A percentile compares a stretch with the other conserved stretches of the same genome.
Evolutionary conservation across 2,113 vertebrate species (phyloP).

Genomic region (Ceyx melanurus): DNA sequence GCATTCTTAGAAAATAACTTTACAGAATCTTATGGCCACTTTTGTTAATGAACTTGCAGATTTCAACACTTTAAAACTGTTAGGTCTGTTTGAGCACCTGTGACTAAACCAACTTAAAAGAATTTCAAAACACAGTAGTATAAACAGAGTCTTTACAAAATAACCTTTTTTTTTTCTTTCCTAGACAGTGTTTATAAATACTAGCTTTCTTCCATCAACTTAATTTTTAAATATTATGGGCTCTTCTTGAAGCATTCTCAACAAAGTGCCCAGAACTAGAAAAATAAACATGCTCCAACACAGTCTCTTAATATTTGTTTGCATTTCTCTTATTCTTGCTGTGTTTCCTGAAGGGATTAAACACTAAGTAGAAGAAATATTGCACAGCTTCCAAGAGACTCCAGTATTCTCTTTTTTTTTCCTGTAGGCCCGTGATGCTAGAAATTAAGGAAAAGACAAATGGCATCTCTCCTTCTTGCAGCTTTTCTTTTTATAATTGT

Average conservation of each 20-base stretch:
- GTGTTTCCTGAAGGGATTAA: constrained; percentile 42
- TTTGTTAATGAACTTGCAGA: not conserved
- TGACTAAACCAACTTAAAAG: not conserved
- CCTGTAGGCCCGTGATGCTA: rapidly evolving
- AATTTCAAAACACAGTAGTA: not conserved
- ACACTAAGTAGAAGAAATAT: constrained; percentile 22
- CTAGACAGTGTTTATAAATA: not conserved
- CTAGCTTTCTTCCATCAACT: not conserved
- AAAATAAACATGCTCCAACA: not conserved
- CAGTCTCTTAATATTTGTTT: constrained; percentile 40
- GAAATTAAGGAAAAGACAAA: constrained; percentile 15
- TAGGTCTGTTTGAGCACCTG: not conserved
- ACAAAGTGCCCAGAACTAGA: not conserved
- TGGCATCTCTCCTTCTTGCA: not conserved
- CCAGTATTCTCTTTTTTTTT: not conserved
- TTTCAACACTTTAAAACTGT: not conserved
- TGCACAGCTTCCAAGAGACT: not conserved
- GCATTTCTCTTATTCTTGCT: constrained; percentile 23
- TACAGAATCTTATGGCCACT: not conserved
- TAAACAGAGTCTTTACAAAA: not conserved
- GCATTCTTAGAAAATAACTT: not conserved
- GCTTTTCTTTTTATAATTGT: constrained; percentile 15
- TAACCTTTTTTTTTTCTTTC: not conserved
- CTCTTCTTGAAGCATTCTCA: constrained; percentile 1
- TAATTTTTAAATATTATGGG: not conserved